A percentile compares a stretch with the other conserved stretches of the same genome.
phyloP scores from a whole-genome alignment of 2,797 vertebrate species.

The Amazona finschi region DNA sequence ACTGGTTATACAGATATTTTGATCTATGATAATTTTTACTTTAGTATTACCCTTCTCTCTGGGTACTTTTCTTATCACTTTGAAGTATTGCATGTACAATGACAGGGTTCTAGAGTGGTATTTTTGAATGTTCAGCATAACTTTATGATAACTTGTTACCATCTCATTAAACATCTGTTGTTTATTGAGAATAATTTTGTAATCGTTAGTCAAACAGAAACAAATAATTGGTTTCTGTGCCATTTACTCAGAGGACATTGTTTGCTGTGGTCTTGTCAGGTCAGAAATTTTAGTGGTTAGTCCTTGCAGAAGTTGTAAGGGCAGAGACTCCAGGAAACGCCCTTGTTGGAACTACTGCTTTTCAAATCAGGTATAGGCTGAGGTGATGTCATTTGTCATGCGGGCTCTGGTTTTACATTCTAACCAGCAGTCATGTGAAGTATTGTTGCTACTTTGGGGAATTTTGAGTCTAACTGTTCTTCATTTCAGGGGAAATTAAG shows the following conservation, averaged over 20 bases:
- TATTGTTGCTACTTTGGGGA: background rate
- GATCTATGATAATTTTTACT: background rate
- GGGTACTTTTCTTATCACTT: background rate
- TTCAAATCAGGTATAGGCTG: background rate
- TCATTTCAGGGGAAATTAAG: background rate
- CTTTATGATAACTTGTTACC: background rate
- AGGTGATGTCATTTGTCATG: background rate
- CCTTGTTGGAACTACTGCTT: background rate
- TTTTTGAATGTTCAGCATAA: background rate
- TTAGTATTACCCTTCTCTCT: background rate
- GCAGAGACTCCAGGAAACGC: background rate
- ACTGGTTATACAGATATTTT: background rate
- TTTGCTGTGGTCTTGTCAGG: background rate
- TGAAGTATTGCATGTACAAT: background rate
- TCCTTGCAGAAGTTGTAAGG: background rate
- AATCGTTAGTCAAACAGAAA: background rate
- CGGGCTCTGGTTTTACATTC: background rate
- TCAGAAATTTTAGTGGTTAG: background rate
- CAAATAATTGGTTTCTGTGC: background rate
- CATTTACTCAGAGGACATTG: background rate
- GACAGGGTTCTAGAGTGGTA: background rate
- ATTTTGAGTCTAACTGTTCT: background rate
- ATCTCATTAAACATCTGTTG: background rate
- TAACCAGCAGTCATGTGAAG: accelerated
- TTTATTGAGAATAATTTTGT: background rate